phyloP scores from a whole-genome alignment of 2,113 vertebrate species.

The Zosterops pallidus region DNA sequence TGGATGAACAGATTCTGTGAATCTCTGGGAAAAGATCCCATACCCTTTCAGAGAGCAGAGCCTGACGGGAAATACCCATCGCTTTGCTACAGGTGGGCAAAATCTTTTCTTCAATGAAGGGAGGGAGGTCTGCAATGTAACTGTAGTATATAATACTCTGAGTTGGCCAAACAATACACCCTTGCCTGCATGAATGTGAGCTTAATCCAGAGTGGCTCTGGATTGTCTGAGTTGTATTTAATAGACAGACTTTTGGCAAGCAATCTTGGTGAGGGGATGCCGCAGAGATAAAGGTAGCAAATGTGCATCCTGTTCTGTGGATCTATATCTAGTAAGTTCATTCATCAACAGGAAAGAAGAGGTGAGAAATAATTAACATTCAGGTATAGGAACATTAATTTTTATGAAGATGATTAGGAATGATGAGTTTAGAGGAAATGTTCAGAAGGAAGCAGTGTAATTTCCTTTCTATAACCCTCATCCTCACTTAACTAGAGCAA shows the following conservation, averaged over 20 bases:
- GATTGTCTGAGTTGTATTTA: not conserved
- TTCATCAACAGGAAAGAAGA: not conserved
- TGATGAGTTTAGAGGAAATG: not conserved
- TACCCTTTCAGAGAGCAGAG: not conserved
- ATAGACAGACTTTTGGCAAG: not conserved
- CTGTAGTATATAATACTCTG: not conserved
- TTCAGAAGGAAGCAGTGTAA: not conserved
- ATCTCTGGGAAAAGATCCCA: not conserved
- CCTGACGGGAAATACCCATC: not conserved
- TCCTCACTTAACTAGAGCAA: not conserved
- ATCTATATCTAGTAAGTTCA: not conserved
- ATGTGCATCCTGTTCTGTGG: not conserved
- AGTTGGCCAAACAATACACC: not conserved
- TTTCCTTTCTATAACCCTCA: not conserved
- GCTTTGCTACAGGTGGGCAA: not conserved
- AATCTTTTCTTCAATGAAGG: not conserved
- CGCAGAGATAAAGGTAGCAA: not conserved
- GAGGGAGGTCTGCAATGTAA: not conserved
- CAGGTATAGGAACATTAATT: not conserved
- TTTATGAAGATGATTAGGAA: not conserved
- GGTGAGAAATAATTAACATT: not conserved
- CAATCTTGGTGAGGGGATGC: rapidly evolving
- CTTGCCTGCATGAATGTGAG: not conserved
- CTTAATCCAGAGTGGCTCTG: not conserved
- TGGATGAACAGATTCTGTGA: not conserved